Conservation (phyloP, 2,797 vertebrate genomes). For the Falco cherrug region DNA sequence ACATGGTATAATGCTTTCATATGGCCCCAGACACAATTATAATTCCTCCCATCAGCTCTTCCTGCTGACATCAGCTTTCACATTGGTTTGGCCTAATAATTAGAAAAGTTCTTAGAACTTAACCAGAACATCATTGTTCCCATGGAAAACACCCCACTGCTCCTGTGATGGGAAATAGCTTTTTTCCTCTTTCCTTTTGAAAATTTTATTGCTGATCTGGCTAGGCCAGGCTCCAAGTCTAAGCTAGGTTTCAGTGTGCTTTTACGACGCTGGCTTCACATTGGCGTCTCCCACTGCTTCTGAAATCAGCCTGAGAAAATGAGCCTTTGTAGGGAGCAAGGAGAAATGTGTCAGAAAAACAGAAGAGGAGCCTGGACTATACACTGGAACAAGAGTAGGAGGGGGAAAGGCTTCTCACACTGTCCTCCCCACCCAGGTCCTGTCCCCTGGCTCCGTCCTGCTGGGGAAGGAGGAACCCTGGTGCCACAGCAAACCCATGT, state of each 20-base stretch:
- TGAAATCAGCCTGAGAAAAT: conserved; percentile 60
- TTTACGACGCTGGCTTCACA: conserved; percentile 46
- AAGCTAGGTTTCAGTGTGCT: conserved; percentile 57
- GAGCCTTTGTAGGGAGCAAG: conserved; percentile 30
- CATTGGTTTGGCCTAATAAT: conserved; percentile 69
- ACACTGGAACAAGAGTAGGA: background rate
- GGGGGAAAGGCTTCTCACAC: background rate
- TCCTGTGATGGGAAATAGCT: conserved; percentile 66
- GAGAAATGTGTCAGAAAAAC: conserved; percentile 26
- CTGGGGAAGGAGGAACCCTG: background rate
- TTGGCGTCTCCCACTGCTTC: conserved; percentile 57
- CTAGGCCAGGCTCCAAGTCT: conserved; percentile 59
- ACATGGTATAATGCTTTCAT: conserved; percentile 63
- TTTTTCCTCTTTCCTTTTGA: conserved; percentile 64
- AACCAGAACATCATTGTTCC: conserved; percentile 70
- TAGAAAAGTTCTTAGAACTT: conserved; percentile 69
- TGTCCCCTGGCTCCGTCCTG: background rate
- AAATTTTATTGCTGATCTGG: conserved; percentile 70
- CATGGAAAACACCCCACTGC: conserved; percentile 69
- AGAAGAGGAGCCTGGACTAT: background rate
- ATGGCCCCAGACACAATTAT: conserved; percentile 68
- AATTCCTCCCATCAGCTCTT: conserved; percentile 66
- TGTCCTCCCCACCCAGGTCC: background rate
- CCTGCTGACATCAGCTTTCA: conserved; percentile 69
- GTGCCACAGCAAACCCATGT: background rate